phyloP scores from a whole-genome alignment of 2,113 vertebrate genomes.

The Apaloderma vittatum region DNA sequence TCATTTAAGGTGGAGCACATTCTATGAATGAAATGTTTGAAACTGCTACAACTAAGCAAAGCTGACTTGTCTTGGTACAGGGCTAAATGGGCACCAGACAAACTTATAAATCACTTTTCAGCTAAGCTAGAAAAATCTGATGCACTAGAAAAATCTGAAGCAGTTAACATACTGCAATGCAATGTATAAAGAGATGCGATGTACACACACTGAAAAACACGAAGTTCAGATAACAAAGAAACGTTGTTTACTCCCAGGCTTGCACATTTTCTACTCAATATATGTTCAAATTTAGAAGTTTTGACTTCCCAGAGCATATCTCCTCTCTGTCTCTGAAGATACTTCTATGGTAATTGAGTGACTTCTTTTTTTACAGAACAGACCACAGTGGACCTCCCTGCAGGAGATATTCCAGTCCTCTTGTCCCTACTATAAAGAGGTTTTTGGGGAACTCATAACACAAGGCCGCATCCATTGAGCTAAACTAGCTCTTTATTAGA shows the following conservation, averaged over 20 bases:
- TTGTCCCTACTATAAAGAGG: accelerated
- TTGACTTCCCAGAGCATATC: neutral
- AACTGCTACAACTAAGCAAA: neutral
- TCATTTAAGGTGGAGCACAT: neutral
- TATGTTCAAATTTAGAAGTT: neutral
- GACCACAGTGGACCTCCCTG: neutral
- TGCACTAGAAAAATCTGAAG: neutral
- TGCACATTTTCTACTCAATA: neutral
- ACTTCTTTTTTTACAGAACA: neutral
- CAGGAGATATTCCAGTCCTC: neutral
- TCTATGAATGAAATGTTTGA: neutral
- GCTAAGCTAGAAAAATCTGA: neutral
- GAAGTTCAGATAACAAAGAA: neutral
- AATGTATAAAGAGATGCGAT: neutral
- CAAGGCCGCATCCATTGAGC: neutral
- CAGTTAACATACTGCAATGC: neutral
- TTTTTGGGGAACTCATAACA: neutral
- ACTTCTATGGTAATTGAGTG: neutral
- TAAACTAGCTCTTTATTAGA: slow-evolving; percentile 65
- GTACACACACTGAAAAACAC: neutral
- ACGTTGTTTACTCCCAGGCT: neutral
- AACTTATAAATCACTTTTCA: neutral
- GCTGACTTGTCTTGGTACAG: neutral
- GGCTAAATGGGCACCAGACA: neutral
- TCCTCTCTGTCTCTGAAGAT: neutral